phyloP scores from a whole-genome alignment of 1,140 invertebrate species.

The Charaxes varanes region DNA sequence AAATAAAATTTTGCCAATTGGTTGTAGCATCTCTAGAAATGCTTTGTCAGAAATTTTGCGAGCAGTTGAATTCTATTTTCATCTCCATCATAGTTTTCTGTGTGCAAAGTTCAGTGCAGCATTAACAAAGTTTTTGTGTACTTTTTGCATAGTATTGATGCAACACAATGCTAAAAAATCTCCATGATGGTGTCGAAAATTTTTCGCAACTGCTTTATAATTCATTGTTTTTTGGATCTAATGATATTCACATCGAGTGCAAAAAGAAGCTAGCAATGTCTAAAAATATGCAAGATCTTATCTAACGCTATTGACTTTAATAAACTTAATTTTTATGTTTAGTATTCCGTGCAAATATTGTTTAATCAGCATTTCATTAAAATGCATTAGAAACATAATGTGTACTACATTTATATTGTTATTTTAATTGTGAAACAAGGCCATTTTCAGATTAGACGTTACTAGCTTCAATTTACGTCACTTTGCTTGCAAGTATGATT shows the following conservation, averaged over 20 bases:
- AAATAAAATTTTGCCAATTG: conserved; percentile 6
- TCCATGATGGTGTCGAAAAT: neutral
- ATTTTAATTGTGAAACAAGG: too few relatives aligned
- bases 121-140: neutral
- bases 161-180: neutral
- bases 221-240: neutral
- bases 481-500: conserved; percentile 12
- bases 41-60: neutral
- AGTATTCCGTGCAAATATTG: neutral
- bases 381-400: too few relatives aligned
- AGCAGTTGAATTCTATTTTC: neutral
- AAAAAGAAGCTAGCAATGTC: conserved; percentile 10
- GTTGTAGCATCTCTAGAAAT: conserved; percentile 1
- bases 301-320: neutral
- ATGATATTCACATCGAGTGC: conserved; percentile 3
- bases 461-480: neutral
- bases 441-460: too few relatives aligned
- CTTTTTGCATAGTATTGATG: neutral
- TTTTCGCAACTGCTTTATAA: neutral
- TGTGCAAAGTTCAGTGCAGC: conserved; percentile 1
- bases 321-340: too few relatives aligned
- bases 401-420: too few relatives aligned
- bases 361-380: too few relatives aligned
- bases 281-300: neutral
- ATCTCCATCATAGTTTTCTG: neutral